Conservation (phyloP, 1,140 invertebrate species). For the Ridgeia piscesae region DNA sequence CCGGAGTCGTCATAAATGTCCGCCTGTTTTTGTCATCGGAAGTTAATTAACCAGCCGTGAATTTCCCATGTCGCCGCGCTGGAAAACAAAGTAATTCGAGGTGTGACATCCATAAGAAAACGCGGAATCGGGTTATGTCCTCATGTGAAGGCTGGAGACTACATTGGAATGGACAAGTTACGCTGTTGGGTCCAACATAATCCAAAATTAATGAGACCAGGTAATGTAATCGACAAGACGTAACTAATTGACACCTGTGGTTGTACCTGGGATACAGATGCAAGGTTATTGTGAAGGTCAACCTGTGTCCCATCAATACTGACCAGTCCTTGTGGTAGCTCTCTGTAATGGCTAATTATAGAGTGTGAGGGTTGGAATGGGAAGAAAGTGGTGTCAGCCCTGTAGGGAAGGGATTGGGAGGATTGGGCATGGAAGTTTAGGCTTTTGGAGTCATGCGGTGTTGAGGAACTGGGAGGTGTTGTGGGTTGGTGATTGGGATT, state of each 20-base stretch:
- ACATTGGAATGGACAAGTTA: not conserved
- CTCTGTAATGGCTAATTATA: not conserved
- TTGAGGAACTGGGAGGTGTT: too few species aligned
- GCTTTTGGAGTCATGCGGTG: too few species aligned
- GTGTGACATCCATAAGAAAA: not conserved
- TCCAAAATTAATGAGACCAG: not conserved
- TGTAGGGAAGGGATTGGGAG: not conserved
- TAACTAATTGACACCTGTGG: not conserved
- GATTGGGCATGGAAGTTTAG: too few species aligned
- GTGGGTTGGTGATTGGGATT: too few species aligned
- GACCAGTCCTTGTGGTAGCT: not conserved
- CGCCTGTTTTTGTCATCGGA: not conserved
- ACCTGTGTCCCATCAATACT: not conserved
- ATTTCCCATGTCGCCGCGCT: not conserved
- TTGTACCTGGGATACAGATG: not conserved
- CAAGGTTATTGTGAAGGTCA: not conserved
- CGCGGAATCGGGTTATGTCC: not conserved
- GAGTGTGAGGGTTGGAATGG: not conserved
- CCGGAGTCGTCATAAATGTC: not conserved
- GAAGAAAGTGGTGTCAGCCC: not conserved
- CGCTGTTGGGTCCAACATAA: not conserved
- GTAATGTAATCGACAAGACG: not conserved
- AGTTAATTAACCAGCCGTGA: not conserved
- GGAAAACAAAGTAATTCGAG: not conserved
- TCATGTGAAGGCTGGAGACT: not conserved